Base-by-base conservation (phyloP, 92 coral and sea anemone genomes). In the Parazoanthus atlanticus region DNA sequence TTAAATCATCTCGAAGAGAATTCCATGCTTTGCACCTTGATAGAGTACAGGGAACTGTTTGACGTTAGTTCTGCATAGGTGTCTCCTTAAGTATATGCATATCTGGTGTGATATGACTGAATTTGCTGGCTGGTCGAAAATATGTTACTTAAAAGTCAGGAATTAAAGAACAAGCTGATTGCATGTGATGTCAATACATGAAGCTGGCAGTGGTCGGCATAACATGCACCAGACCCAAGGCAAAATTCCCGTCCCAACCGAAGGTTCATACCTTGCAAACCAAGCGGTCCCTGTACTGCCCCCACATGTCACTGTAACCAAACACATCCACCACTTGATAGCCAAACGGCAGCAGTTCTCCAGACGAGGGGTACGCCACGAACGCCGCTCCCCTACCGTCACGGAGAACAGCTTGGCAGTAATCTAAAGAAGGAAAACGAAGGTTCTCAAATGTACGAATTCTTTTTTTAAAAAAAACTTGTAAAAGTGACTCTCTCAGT, bases 261-360 rank as follows among this genome's bases (percentile, higher is more conserved):
- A 66, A 65, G 76, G 67, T 21, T 21, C 89, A 46, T 88, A 95
- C 99, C 96, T 93, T 90, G 82, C 99, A 97, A 56, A 94, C 89
- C 71, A 97, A 90, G 36, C 92, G 76, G 84, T 97, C 99, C 28
- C 90, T 90, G 88, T 95, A 97, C 69, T 95, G 91, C 9, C 99
- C 99, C 99, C 98, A 97, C 97, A 95, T 97, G 84, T 97, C 98
- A 36, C 94, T 94, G 80, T 95, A 92, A 15, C 95, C 97, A 34
- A 98, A 80, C 33, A 97, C 88, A 78, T 95, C 96, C 23, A 97
- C 90, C 25, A 95, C 93, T 78, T 92, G 96, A 88, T 95, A 96
- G 8, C 98, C 98, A 78, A 90, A 97, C 32, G 99, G 99, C 61
- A 93, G 94, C 88, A 97, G 87, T 89, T 97, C 98, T 52, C 99